phyloP scores from a whole-genome alignment of 1,140 invertebrate genomes.

The Pantala flavescens region DNA sequence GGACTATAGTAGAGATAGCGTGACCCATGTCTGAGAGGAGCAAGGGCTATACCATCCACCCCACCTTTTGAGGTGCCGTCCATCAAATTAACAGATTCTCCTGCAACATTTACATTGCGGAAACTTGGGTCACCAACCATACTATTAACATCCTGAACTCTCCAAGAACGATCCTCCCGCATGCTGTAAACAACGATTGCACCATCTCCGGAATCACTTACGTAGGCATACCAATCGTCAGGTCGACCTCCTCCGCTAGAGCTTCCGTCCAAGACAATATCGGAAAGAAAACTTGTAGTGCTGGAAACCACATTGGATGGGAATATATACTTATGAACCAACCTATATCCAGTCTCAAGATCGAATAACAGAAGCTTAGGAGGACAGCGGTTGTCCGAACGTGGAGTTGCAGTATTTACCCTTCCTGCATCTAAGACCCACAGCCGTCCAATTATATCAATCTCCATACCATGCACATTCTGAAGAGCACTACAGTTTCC shows the following conservation, averaged over 20 bases:
- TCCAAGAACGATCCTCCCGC: slow-evolving; percentile 50
- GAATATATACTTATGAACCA: slow-evolving; percentile 44
- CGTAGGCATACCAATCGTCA: slow-evolving; percentile 54
- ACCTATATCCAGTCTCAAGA: slow-evolving; percentile 43
- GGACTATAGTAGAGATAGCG: slow-evolving; percentile 49
- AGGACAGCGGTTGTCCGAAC: slow-evolving; percentile 39
- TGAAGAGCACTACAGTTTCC: slow-evolving; percentile 52
- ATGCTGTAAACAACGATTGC: slow-evolving; percentile 58
- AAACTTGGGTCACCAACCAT: slow-evolving; percentile 48
- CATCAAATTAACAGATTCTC: slow-evolving; percentile 37
- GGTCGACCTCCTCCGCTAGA: slow-evolving; percentile 21
- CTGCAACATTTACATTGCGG: slow-evolving; percentile 44
- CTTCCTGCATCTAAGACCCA: slow-evolving; percentile 59
- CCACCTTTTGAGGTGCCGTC: slow-evolving; percentile 31
- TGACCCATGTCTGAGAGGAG: slow-evolving; percentile 35
- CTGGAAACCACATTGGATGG: slow-evolving; percentile 39
- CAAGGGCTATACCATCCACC: slow-evolving; percentile 56
- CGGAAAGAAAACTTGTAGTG: slow-evolving; percentile 47
- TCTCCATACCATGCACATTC: slow-evolving; percentile 57
- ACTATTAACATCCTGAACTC: slow-evolving; percentile 46
- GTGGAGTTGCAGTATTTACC: slow-evolving; percentile 31
- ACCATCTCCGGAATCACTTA: slow-evolving; percentile 49
- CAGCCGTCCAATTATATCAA: slow-evolving; percentile 53
- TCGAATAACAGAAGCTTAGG: slow-evolving; percentile 56
- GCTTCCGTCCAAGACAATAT: slow-evolving; percentile 54